Evolutionary conservation across 2,113 vertebrate species (phyloP).

Genomic region (Gobiocypris rarus): DNA sequence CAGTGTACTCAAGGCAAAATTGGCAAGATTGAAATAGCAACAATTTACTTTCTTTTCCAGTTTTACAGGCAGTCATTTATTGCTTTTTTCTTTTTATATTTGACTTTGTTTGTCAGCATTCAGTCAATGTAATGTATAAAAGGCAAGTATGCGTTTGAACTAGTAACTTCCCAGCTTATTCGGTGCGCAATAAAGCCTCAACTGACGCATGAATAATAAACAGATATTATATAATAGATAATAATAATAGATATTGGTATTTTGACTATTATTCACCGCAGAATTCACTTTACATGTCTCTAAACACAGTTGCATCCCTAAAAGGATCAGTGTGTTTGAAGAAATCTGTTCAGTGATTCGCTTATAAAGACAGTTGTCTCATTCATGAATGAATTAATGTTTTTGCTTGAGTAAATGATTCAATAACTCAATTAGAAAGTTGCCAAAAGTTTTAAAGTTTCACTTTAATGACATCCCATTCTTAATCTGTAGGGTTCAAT

Average conservation of each 20-base stretch:
- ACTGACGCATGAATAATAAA: not conserved
- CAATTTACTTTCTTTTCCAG: constrained; percentile 10
- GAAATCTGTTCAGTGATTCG: not conserved
- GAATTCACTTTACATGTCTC: not conserved
- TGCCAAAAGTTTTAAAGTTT: too few relatives aligned
- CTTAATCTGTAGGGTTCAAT: too few relatives aligned
- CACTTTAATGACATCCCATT: too few relatives aligned
- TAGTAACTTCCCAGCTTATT: not conserved
- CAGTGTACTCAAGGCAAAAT: constrained; percentile 9
- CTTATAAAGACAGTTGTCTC: not conserved
- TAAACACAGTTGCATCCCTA: not conserved
- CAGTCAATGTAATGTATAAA: not conserved
- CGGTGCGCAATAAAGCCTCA: not conserved
- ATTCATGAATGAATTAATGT: not conserved
- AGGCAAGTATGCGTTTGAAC: not conserved
- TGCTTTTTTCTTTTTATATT: not conserved
- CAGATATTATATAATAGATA: too few relatives aligned
- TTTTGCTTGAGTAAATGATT: not conserved
- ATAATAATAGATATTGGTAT: not conserved
- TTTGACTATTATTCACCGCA: not conserved
- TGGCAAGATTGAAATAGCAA: constrained; percentile 7
- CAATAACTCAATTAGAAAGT: not conserved
- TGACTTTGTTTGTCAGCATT: not conserved
- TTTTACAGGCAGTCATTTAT: constrained; percentile 14
- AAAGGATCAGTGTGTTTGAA: not conserved